Evolutionary conservation across 2,888 invertebrate genomes (phyloP).

Genomic region (Eupeodes latifasciatus): DNA sequence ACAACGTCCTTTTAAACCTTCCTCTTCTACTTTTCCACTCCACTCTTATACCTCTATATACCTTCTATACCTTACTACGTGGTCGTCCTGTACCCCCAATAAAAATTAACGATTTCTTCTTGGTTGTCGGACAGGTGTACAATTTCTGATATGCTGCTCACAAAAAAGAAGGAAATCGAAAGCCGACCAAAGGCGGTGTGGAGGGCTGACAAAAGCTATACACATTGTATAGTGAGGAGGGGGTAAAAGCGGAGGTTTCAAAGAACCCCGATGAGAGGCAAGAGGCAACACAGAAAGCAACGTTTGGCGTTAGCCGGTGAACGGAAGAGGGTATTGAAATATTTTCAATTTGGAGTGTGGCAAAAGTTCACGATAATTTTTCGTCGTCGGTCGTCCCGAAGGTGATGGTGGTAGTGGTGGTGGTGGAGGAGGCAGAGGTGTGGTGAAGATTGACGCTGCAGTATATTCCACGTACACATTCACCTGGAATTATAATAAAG

Average conservation of each 20-base stretch:
- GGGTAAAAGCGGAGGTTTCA: background rate
- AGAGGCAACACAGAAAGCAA: slow-evolving; percentile 14
- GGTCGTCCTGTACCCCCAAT: slow-evolving; percentile 61
- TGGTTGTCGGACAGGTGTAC: slow-evolving; percentile 73
- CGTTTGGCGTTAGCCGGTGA: slow-evolving; percentile 34
- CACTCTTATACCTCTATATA: background rate
- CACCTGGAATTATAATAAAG: slow-evolving; percentile 39
- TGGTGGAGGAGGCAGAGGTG: slow-evolving; percentile 17
- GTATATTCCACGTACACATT: slow-evolving; percentile 53
- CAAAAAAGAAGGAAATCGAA: slow-evolving; percentile 58
- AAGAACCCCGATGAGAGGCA: slow-evolving; percentile 17
- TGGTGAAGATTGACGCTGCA: slow-evolving; percentile 64
- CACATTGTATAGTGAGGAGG: background rate
- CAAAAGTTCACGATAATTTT: slow-evolving; percentile 65
- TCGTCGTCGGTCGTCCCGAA: background rate
- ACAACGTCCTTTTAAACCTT: slow-evolving; percentile 48
- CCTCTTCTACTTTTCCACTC: background rate
- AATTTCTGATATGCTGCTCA: slow-evolving; percentile 71
- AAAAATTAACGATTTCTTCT: slow-evolving; percentile 75
- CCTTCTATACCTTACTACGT: background rate
- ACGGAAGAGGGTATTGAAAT: slow-evolving; percentile 61
- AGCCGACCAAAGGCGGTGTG: background rate
- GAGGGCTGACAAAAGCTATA: background rate
- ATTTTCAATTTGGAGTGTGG: slow-evolving; percentile 71
- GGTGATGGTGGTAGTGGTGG: background rate